phyloP scores from a whole-genome alignment of 2,888 invertebrate species.

The Harpalus rubripes region DNA sequence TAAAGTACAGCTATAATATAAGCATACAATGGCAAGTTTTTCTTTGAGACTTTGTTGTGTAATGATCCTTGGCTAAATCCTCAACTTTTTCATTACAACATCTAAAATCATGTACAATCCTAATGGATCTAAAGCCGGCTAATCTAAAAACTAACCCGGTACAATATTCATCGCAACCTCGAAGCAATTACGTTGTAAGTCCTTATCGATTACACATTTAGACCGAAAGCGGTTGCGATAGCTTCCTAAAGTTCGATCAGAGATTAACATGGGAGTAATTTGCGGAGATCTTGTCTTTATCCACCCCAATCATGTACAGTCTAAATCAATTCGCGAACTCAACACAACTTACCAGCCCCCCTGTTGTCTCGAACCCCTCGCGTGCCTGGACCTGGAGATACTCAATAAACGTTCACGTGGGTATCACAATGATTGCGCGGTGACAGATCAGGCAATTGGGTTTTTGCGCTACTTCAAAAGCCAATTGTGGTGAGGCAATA shows the following conservation, averaged over 20 bases:
- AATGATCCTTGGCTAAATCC: background rate
- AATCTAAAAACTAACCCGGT: constrained; percentile 51
- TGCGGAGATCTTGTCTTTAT: constrained; percentile 65
- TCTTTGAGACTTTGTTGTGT: background rate
- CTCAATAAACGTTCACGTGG: constrained; percentile 37
- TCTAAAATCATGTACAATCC: background rate
- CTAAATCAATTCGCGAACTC: constrained; percentile 64
- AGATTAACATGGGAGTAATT: constrained; percentile 66
- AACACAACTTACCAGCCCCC: constrained; percentile 50
- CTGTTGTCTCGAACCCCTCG: background rate
- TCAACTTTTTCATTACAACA: background rate
- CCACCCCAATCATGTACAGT: constrained; percentile 66
- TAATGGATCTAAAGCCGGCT: constrained; percentile 29
- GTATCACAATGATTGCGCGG: constrained; percentile 1
- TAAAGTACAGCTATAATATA: background rate
- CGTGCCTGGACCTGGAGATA: background rate
- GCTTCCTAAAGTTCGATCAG: constrained; percentile 65
- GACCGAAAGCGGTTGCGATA: constrained; percentile 57
- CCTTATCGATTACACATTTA: constrained; percentile 66
- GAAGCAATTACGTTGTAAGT: constrained; percentile 56
- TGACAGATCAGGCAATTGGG: constrained; percentile 23
- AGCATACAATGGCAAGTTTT: background rate
- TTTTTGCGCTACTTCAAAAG: background rate
- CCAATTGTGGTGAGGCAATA: background rate
- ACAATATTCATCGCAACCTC: constrained; percentile 48